A percentile compares a stretch with the other conserved stretches of the same genome.
Evolutionary conservation across 2,888 invertebrate species (phyloP).

Genomic region (Rotaria macrura): DNA sequence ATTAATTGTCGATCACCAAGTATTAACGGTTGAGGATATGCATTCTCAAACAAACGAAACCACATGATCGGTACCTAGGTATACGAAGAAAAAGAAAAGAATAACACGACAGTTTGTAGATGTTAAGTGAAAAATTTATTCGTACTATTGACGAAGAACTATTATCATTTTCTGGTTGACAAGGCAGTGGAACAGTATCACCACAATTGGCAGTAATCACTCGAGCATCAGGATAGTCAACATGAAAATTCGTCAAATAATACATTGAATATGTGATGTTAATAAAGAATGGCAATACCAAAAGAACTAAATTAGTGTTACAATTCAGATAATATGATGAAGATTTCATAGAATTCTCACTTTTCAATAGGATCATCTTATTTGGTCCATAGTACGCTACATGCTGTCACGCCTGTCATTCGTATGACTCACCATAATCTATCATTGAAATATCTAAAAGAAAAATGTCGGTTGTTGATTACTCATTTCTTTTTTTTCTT

Average conservation of each 20-base stretch:
- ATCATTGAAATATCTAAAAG: not conserved
- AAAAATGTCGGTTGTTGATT: not conserved
- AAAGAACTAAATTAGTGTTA: not conserved
- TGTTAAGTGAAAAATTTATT: not conserved
- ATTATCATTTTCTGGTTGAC: not conserved
- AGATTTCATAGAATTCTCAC: not conserved
- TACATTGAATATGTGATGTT: not conserved
- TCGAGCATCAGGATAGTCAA: not conserved
- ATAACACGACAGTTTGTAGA: not conserved
- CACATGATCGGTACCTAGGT: too few relatives aligned
- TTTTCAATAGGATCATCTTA: not conserved
- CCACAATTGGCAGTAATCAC: not conserved
- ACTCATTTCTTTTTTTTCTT: not conserved
- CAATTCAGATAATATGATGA: not conserved
- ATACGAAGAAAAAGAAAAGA: too few relatives aligned
- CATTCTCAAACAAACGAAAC: conserved; percentile 13
- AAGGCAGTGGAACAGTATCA: not conserved
- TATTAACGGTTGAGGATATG: conserved; percentile 6
- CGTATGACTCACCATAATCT: not conserved
- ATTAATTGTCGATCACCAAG: conserved; percentile 9
- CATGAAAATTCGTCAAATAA: not conserved
- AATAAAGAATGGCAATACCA: not conserved
- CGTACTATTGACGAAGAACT: not conserved
- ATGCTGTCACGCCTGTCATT: not conserved
- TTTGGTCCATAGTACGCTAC: not conserved